A percentile compares a stretch with the other conserved stretches of the same genome.
Conservation (phyloP, 2,888 invertebrate species). For the Plagodis dolabraria region DNA sequence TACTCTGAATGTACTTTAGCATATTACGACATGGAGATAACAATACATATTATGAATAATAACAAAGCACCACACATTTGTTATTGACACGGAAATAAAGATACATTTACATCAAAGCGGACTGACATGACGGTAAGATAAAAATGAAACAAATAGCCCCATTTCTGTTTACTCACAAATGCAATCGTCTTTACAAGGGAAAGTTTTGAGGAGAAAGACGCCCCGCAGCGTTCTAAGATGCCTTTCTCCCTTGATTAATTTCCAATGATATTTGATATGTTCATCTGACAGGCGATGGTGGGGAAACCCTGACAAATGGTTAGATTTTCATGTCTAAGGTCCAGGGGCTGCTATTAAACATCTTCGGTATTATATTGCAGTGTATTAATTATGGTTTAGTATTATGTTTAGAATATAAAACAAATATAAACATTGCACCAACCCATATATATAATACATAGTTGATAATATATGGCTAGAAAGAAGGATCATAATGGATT, state of each 20-base stretch:
- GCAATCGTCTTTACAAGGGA: conserved; percentile 41
- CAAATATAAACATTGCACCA: no score
- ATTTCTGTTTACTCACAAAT: conserved; percentile 37
- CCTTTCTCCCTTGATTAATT: conserved; percentile 72
- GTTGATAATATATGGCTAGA: no score
- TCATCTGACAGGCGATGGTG: conserved; percentile 63
- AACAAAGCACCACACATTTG: conserved; percentile 4
- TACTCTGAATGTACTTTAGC: no score
- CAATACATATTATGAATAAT: conserved; percentile 14
- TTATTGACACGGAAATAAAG: conserved; percentile 3
- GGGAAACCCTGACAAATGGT: conserved; percentile 76
- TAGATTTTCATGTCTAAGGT: conserved; percentile 70
- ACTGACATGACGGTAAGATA: conserved; percentile 29
- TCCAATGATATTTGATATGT: conserved; percentile 80
- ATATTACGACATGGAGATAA: neutral
- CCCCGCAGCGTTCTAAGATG: conserved; percentile 47
- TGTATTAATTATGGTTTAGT: conserved; percentile 52
- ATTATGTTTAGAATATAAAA: neutral
- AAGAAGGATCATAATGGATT: conserved; percentile 7
- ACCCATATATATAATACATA: no score
- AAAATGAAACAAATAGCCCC: conserved; percentile 35
- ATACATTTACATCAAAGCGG: conserved; percentile 33
- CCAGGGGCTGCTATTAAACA: conserved; percentile 58
- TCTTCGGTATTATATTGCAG: conserved; percentile 61
- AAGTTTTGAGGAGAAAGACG: conserved; percentile 40